Evolutionary conservation across 2,888 invertebrate species (phyloP), one percentile per base, ranked within the genome.

Genomic region (Microctonus aethiopoides): DNA sequence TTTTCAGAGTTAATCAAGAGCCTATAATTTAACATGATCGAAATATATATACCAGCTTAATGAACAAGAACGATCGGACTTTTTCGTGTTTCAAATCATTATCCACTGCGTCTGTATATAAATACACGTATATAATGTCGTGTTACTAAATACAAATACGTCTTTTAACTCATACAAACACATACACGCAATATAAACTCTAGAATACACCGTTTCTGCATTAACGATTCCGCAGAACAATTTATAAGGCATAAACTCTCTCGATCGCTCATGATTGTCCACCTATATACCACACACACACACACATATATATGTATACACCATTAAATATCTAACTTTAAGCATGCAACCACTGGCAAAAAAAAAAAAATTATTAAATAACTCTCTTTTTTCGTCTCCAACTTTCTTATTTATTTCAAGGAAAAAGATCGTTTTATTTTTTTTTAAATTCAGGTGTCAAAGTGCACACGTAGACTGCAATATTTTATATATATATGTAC

Each of bases 1-100:
- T 16, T 46, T 46, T 46, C 16, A 16, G 46, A 46, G 46, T 46
- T 84, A 84, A 86, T 86, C 86, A 86, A 85, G 82, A 81, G 83
- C 82, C 86, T 86, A 85, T 86, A 86, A 86, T 86, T 86, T 85
- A 84, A 82, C 80, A 79, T 78, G 84, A 86, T 86, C 86, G 85
- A 85, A 84, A 82, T 56, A 46, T 46, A 41, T 78, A 80, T 80
- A 81, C 79, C 81, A 79, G 78, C 85, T 86, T n/a, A 86, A 86
- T 81, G 86, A 86, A 86, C 86, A 84, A 84, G 85, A 86, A 86
- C 85, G 82, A 82, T 83, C 80, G 76, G 76, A 81, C 79, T 84
- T 86, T 84, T 84, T 86, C 86, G 82, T 83, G 83, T 83, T 84
- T 81, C 83, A 85, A 84, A 85, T 84, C 82, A 84, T 85, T 82